Evolutionary conservation across 2,797 vertebrate genomes (phyloP).

Genomic region (Crocodylus rhombifer): DNA sequence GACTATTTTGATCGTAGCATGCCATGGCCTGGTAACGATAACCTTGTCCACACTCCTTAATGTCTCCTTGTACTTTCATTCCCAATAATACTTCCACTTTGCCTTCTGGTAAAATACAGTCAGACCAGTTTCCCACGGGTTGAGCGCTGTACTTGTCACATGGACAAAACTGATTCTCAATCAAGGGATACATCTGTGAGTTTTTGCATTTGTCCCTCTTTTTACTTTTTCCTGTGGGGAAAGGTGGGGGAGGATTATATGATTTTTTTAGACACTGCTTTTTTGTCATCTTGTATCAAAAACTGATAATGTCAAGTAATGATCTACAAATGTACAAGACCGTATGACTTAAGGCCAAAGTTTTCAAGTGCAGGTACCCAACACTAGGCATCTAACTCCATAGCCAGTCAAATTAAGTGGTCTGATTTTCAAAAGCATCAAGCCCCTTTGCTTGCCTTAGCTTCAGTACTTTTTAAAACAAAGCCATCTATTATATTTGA

Average conservation of each 20-base stretch:
- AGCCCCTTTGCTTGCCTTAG: neutral
- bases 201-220: slow-evolving; percentile 98
- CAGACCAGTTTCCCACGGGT: slow-evolving; percentile 97
- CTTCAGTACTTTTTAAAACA: neutral
- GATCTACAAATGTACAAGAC: neutral
- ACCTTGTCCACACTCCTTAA: slow-evolving; percentile 95
- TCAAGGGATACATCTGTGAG: slow-evolving; percentile 93
- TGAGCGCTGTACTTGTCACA: slow-evolving; percentile 98
- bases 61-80: slow-evolving; percentile 89
- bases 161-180: slow-evolving; percentile 96
- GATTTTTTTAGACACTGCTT: too few relatives aligned
- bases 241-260: neutral
- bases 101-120: slow-evolving; percentile 95
- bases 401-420: neutral
- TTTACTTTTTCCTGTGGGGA: slow-evolving; percentile 92
- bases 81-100: slow-evolving; percentile 84
- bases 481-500: neutral
- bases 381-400: neutral
- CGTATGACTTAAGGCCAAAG: neutral
- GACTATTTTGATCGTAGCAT: slow-evolving; percentile 94
- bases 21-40: slow-evolving; percentile 98
- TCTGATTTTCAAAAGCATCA: neutral
- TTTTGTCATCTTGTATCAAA: neutral
- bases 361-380: neutral
- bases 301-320: neutral